Percentiles rank a stretch among this genome's conserved stretches.
Evolutionary conservation across 1,140 invertebrate genomes (phyloP).

Genomic region (Penaeus vannamei): DNA sequence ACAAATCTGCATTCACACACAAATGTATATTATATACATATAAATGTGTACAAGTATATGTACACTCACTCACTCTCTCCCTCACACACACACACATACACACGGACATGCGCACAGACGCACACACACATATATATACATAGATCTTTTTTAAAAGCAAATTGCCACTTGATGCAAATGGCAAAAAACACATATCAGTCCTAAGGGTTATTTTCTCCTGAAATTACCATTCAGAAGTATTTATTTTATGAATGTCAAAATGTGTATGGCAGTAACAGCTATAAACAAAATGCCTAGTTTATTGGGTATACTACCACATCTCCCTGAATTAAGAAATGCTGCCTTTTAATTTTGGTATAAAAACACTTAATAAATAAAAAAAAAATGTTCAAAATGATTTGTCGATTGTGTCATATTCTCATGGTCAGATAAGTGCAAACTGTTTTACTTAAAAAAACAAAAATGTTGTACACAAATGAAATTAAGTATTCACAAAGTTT

Average conservation of each 20-base stretch:
- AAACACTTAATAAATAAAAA: constrained; percentile 3
- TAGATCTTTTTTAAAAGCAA: background rate
- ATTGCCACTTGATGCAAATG: constrained; percentile 15
- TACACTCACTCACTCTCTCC: too few species aligned
- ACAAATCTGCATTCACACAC: too few species aligned
- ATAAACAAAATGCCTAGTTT: background rate
- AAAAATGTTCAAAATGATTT: background rate
- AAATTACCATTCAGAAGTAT: too few species aligned
- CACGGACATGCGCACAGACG: too few species aligned
- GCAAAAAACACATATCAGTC: background rate
- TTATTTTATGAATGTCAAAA: too few species aligned
- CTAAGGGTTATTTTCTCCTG: background rate
- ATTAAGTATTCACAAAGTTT: constrained; percentile 11
- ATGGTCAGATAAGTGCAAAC: background rate
- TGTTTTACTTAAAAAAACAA: background rate
- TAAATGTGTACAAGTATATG: too few species aligned
- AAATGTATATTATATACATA: too few species aligned
- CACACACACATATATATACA: too few species aligned
- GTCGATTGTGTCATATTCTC: too few species aligned
- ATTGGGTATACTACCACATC: constrained; percentile 5
- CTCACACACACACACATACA: too few species aligned
- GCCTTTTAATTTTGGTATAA: background rate
- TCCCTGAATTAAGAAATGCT: constrained; percentile 34
- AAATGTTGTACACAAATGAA: constrained; percentile 2
- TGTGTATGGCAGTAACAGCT: too few species aligned